Base-by-base conservation (phyloP, 2,888 invertebrate species). In the Rhingia campestris region DNA sequence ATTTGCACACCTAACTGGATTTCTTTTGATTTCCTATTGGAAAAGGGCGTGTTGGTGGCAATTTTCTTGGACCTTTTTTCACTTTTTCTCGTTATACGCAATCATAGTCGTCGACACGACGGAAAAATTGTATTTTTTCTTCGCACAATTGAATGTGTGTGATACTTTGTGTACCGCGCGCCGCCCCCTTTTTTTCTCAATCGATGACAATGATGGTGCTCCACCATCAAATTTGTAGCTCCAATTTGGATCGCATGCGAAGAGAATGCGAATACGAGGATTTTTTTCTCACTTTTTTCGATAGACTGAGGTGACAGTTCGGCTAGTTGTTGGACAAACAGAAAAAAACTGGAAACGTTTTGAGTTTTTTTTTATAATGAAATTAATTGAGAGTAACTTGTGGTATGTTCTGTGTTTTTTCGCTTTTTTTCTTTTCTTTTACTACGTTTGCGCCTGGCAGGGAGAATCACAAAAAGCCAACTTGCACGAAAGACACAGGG, bases 181-280 rank as follows among this genome's bases (percentile, higher is more conserved):
- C 82, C 79, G 73, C 74, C 84, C 80, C 84, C 80, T 66, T 80
- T 80, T 67, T 80, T 80, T 80, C 79, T 84, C 74, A 84, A 84
- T 84, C 84, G 84, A 84, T 84, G 74, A 80, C 84, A 80, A 75
- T 80, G 84, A 80, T 84, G 84, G 84, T 80, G 80, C 84, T 84
- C 80, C 80, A 84, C 77, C 79, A 79, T 79, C 79, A 59, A 74
- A 67, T 79, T 64, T 74, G 79, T 49, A 58, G 69, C 59, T 79
- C 69, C 59, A 64, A 51, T 58, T 69, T 64, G 59, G 33, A 63
- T 74, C 41, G 69, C 77, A 64, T 77, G 77, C 64, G 33, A 59
- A 14, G 58, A 56, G 47, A 43, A 39, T 10, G 49, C 12, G 41
- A 58, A 32, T 37, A 45, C 45, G 49, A 49, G 6, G 12, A 45